These are phyloP conservation scores for Dendropsophus ebraccatus DNA, from an alignment of 2,113 vertebrate genomes.

Conservation along the genomic window DNA sequence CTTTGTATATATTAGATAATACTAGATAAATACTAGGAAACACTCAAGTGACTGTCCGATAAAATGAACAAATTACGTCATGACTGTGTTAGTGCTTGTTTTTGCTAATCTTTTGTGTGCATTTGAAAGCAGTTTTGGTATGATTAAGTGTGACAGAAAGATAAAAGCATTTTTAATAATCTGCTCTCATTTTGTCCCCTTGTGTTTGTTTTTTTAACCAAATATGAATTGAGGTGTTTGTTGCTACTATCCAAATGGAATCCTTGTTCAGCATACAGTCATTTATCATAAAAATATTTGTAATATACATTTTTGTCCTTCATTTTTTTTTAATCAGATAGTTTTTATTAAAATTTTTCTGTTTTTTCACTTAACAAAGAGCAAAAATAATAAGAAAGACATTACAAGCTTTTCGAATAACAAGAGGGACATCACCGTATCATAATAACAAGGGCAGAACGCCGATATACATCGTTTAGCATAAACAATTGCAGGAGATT, in stretches of 20 bases:
- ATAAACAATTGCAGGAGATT: too few relatives aligned
- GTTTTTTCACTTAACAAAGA: too few relatives aligned
- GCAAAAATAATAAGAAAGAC: too few relatives aligned
- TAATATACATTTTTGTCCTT: too few relatives aligned
- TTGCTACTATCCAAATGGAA: conserved; percentile 14
- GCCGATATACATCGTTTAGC: too few relatives aligned
- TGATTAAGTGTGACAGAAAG: conserved; percentile 26
- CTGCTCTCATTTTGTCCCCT: not conserved
- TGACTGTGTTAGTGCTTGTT: not conserved
- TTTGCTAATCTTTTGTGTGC: conserved; percentile 19
- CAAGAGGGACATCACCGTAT: too few relatives aligned
- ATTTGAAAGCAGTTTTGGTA: not conserved
- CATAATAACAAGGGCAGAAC: too few relatives aligned
- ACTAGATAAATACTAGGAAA: not conserved
- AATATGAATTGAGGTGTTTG: conserved; percentile 10
- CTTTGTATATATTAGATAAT: not conserved
- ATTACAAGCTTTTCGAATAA: too few relatives aligned
- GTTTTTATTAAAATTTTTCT: too few relatives aligned
- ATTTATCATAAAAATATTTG: too few relatives aligned
- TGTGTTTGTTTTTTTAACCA: conserved; percentile 27
- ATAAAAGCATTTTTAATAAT: conserved; percentile 28
- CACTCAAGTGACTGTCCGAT: conserved; percentile 26
- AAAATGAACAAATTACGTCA: conserved; percentile 1
- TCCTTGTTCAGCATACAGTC: conserved; percentile 13
- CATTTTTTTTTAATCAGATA: too few relatives aligned